Conservation (phyloP, 53 echinoderm and acorn worm genomes). For the Holothuria leucospilota region DNA sequence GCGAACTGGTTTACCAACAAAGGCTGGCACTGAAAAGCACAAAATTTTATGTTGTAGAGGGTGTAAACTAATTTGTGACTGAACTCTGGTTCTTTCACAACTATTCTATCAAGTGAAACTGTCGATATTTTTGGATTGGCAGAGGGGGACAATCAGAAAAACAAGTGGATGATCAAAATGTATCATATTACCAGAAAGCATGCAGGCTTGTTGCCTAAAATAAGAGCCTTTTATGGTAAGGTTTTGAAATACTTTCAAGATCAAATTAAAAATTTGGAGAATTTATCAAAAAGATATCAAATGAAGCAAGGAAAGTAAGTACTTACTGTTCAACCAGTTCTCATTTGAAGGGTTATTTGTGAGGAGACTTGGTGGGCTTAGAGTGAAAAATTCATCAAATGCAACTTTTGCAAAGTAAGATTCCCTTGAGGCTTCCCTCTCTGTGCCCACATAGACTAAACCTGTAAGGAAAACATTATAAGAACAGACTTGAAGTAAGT, state of each 20-base stretch:
- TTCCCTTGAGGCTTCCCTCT: background rate
- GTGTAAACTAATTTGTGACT: background rate
- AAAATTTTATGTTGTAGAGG: background rate
- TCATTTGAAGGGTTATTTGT: background rate
- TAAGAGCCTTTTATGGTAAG: no score
- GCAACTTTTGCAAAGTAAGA: background rate
- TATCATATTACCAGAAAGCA: no score
- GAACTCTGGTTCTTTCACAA: background rate
- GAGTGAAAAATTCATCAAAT: background rate
- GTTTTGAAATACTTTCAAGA: no score
- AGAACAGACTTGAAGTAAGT: no score
- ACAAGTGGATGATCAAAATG: no score
- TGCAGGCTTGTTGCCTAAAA: no score
- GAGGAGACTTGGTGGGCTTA: background rate
- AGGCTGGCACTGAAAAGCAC: conserved; percentile 63
- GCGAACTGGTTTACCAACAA: conserved; percentile 77
- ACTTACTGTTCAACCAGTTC: conserved; percentile 30
- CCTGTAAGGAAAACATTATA: background rate
- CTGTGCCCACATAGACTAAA: background rate
- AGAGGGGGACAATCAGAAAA: no score
- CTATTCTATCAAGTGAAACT: no score
- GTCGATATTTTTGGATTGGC: no score
- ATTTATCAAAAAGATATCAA: background rate
- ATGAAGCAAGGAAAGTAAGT: background rate
- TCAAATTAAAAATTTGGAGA: background rate